Evolutionary conservation across 1,140 invertebrate species (phyloP), one percentile per base, ranked within the genome.

Genomic region (Heliconius himera): DNA sequence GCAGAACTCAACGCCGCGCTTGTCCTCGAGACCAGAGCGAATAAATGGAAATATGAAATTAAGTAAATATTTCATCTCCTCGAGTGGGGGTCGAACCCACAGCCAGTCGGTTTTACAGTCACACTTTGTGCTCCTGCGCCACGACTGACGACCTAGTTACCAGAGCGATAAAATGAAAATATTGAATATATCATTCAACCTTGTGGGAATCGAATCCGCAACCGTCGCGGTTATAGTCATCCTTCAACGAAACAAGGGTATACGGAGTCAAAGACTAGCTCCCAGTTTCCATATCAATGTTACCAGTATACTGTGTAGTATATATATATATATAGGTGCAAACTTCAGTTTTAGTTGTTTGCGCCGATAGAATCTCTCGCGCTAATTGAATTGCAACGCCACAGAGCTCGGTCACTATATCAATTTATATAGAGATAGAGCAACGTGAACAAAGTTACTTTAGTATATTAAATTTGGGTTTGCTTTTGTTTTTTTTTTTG

Each of bases 311-410:
- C 3, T 3, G n/a, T 46, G 1, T 46, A 46, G 54, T 66, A 22
- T 26, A 36, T 36, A 8, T 66, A 22, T 26, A 36, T 36, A 8
- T 36, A 36, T 16, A 22, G 54, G 22, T 66, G 8, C 60, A 66
- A 66, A 66, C 9, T 66, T 66, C 11, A 66, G 60, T 66, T 66
- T 26, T 66, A 66, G 22, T 56, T n/a, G 20, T 29, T 66, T 73
- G 51, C n/a, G 36, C 66, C 29, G 76, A 73, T 54, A 73, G 79
- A 73, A 54, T 49, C 70, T 73, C 70, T 76, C 72, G 20, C 70
- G 60, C 22, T 80, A 80, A 80, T 80, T 80, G 76, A 80, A 76
- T 80, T 80, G 78, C 73, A 70, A 46, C 78, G 56, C 73, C 60
- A 29, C 60, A 66, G 46, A 56, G 60, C 60, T 66, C 26, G 22